phyloP scores from a whole-genome alignment of 2,888 invertebrate genomes.

The Zootermopsis nevadensis region DNA sequence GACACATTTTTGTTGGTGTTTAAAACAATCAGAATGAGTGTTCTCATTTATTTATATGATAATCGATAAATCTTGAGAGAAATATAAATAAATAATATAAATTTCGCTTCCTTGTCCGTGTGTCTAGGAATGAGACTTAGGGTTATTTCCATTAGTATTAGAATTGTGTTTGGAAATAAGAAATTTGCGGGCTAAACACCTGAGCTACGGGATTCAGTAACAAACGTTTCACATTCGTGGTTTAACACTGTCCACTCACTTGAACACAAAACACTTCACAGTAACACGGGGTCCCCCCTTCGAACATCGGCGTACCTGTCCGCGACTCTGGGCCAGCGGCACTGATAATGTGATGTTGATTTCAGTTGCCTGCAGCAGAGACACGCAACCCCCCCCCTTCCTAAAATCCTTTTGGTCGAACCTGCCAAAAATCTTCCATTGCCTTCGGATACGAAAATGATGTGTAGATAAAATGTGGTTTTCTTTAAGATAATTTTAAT shows the following conservation, averaged over 20 bases:
- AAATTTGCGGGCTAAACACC: too few species aligned
- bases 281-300: neutral
- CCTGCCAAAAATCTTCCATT: slow-evolving; percentile 31
- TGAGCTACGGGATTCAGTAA: neutral
- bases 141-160: too few species aligned
- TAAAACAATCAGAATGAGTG: too few species aligned
- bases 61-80: too few species aligned
- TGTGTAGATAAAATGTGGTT: neutral
- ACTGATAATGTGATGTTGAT: slow-evolving; percentile 23
- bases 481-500: neutral
- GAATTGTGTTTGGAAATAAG: too few species aligned
- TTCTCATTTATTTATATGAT: too few species aligned
- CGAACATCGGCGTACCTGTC: neutral
- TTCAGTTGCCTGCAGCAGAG: slow-evolving; percentile 18
- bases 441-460: slow-evolving; percentile 10
- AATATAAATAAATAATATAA: too few species aligned
- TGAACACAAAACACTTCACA: neutral
- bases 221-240: neutral
- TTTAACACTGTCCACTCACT: neutral
- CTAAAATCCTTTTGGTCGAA: slow-evolving; percentile 3
- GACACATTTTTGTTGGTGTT: too few species aligned
- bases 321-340: neutral
- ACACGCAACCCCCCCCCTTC: slow-evolving; percentile 26
- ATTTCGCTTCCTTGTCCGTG: too few species aligned
- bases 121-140: too few species aligned